Conservation (phyloP, 2,888 invertebrate species). For the Plebejus argus region DNA sequence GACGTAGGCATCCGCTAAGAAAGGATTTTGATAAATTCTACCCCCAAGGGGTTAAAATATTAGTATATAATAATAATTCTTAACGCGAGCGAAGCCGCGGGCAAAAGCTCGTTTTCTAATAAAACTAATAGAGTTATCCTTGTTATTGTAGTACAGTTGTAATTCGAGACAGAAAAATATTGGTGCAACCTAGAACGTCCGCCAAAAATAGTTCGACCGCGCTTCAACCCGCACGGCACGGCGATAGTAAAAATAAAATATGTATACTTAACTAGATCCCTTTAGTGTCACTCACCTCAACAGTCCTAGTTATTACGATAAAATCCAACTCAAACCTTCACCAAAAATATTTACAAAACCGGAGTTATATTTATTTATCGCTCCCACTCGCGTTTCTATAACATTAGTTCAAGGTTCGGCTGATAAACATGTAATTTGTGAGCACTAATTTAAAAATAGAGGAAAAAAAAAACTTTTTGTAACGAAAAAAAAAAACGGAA, state of each 20-base stretch:
- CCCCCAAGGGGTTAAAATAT: no score
- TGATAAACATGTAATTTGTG: slow-evolving; percentile 37
- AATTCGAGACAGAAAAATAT: slow-evolving; percentile 68
- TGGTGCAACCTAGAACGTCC: slow-evolving; percentile 49
- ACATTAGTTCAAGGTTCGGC: slow-evolving; percentile 45
- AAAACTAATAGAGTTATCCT: background rate
- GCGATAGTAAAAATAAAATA: slow-evolving; percentile 67
- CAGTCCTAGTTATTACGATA: slow-evolving; percentile 52
- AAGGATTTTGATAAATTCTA: no score
- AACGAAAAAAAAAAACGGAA: slow-evolving; percentile 42
- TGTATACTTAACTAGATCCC: slow-evolving; percentile 59
- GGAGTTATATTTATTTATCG: slow-evolving; percentile 17
- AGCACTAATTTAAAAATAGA: slow-evolving; percentile 39
- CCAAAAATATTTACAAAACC: slow-evolving; percentile 37
- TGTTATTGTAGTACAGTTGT: slow-evolving; percentile 45
- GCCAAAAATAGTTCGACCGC: slow-evolving; percentile 73
- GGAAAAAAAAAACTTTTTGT: slow-evolving; percentile 4
- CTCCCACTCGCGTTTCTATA: slow-evolving; percentile 56
- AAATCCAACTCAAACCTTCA: slow-evolving; percentile 65
- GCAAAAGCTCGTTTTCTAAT: no score
- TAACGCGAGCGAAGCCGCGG: no score
- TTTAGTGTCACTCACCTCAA: slow-evolving; percentile 71
- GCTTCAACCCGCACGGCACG: slow-evolving; percentile 60
- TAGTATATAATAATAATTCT: no score
- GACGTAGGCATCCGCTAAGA: no score